Evolutionary conservation across 2,113 vertebrate species (phyloP).

Genomic region (Heliornis fulica): DNA sequence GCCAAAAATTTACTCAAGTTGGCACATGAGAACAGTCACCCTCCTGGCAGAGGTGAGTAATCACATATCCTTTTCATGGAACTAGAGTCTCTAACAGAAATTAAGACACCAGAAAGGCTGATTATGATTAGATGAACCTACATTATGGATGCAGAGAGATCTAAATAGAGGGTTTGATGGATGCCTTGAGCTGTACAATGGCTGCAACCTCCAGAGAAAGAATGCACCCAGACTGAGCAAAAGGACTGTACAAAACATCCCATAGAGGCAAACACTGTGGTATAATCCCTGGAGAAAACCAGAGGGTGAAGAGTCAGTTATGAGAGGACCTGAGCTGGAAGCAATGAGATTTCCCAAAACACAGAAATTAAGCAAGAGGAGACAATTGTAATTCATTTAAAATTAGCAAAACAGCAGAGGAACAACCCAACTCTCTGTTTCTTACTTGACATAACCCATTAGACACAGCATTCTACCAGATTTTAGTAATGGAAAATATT

Average conservation of each 20-base stretch:
- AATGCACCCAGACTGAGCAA: not conserved
- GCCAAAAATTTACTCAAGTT: not conserved
- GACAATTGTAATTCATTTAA: not conserved
- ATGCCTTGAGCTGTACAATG: not conserved
- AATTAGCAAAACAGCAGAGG: not conserved
- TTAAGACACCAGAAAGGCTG: not conserved
- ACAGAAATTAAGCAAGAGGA: not conserved
- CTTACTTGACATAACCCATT: not conserved
- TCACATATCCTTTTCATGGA: not conserved
- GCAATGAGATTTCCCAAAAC: not conserved
- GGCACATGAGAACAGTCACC: not conserved
- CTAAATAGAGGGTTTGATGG: not conserved
- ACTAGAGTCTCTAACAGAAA: not conserved
- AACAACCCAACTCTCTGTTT: not conserved
- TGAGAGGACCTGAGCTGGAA: not conserved
- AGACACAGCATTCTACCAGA: not conserved
- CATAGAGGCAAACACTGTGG: fast-evolving
- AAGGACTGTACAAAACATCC: not conserved
- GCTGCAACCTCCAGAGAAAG: not conserved
- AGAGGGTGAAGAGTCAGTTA: not conserved
- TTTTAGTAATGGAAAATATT: not conserved
- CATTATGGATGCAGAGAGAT: not conserved
- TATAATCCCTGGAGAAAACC: not conserved
- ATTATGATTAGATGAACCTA: not conserved
- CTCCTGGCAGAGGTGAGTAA: not conserved